Evolutionary conservation across 2,797 vertebrate species (phyloP), one percentile per base, ranked within the genome.

Genomic region (Chanos chanos): DNA sequence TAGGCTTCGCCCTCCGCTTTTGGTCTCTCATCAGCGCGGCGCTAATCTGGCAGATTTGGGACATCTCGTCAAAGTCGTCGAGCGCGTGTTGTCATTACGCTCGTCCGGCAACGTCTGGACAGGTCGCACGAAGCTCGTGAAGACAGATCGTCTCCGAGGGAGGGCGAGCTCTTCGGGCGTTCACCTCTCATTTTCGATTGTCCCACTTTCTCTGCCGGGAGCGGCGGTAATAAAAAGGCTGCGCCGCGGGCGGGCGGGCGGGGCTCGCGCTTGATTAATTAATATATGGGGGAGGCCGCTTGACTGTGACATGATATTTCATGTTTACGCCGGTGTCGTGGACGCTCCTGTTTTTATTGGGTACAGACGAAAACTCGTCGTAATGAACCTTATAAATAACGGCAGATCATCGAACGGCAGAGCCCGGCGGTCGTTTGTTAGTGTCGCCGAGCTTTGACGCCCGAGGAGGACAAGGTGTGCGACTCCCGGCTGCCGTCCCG

Each of bases 301-400:
- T 67, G 39, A 49, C 48, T 47, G 49, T 53, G 59, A 60, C 61
- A 43, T 64, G 61, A 68, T 68, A 68, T 68, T 68, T 72, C 37
- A 64, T 68, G 49, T 68, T 72, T 64, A 72, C 64, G 52, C n/a
- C n/a, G 36, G 45, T 58, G 62, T 57, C 10, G 16, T 24, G 5
- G 36, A 60, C 43, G 18, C 39, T 1, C 58, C 34, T 27, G 24
- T 41, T 31, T 65, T 65, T 71, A 71, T 68, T 58, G 54, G 61
- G 25, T 60, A 54, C 65, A 57, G 64, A 45, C 59, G 54, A 63
- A 57, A 65, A 45, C 28, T 21, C 31, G 52, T 52, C 30, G 16
- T 68, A 64, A 74, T 66, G 57, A 74, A 57, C 27, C n/a, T 63
- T 59, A 67, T 67, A 67, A 71, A 71, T 67, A 58, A 62, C 34